phyloP scores from a whole-genome alignment of 1,140 invertebrate species.

The Diprion similis region DNA sequence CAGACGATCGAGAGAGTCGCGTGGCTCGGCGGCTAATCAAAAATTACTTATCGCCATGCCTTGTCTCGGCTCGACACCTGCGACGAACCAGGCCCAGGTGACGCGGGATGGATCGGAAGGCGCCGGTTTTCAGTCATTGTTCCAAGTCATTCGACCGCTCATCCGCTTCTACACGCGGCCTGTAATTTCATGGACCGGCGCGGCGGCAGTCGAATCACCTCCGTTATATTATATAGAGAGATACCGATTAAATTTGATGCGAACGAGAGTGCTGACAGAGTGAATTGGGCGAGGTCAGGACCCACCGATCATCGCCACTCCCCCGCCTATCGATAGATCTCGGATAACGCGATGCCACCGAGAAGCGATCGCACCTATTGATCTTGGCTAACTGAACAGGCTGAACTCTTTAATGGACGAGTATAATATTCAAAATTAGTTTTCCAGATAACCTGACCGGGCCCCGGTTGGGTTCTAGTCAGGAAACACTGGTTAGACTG shows the following conservation, averaged over 20 bases:
- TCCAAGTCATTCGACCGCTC: background rate
- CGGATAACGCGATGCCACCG: slow-evolving; percentile 1
- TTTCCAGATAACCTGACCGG: too few relatives aligned
- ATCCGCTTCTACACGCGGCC: background rate
- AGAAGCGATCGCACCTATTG: background rate
- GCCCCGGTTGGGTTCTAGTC: too few relatives aligned
- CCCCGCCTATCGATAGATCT: background rate
- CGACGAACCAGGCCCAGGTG: too few relatives aligned
- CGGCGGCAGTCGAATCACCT: too few relatives aligned
- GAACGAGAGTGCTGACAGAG: slow-evolving; percentile 6
- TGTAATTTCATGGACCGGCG: background rate
- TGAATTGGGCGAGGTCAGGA: slow-evolving; percentile 4
- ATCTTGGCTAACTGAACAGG: too few relatives aligned
- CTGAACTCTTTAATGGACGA: too few relatives aligned
- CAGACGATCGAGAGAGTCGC: too few relatives aligned
- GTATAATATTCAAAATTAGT: too few relatives aligned
- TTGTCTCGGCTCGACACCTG: too few relatives aligned
- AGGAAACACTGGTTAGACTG: too few relatives aligned
- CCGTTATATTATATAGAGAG: background rate
- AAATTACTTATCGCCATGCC: background rate
- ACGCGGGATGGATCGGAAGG: too few relatives aligned
- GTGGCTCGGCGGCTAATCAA: background rate
- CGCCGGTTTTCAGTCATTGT: background rate
- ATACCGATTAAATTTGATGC: slow-evolving; percentile 1
- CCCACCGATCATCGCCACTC: background rate